Base-by-base conservation (phyloP, 2,888 invertebrate species). In the Megalurothrips usitatus region DNA sequence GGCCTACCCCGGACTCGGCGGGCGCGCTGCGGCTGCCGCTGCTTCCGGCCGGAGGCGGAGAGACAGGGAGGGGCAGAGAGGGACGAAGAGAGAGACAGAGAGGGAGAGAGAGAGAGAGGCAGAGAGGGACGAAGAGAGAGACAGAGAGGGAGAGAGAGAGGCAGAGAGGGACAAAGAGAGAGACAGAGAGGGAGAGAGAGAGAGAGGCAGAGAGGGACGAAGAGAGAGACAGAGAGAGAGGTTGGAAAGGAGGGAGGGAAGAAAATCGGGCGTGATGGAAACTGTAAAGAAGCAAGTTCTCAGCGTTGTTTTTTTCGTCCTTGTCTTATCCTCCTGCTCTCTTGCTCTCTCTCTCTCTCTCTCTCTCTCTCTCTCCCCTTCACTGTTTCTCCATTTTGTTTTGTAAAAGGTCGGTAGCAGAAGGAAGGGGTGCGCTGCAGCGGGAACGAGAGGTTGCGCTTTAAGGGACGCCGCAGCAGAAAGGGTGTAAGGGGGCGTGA, bases 171-270 rank as follows among this genome's bases (percentile, higher is more conserved):
- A n/a, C 0, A 68, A 23, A 68, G 68, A 68, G 68, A 68, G 68
- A n/a, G 68, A 68, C 23, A 1, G 68, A 68, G 68, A 68, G 68
- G 23, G 68, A 68, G 68, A 63, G 63, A 63, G 63, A 63, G 63
- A 63, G 63, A 63, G 63, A 63, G 63, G n/a, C n/a, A 63, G 63
- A 63, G 63, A 63, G 63, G n/a, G 63, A 63, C n/a, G n/a, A n/a
- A 63, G 63, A 63, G 63, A 63, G 63, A 63, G 63, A 63, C n/a
- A n/a, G n/a, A n/a, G n/a, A n/a, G n/a, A n/a, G n/a, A n/a, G n/a
- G n/a, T n/a, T n/a, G n/a, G n/a, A n/a, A 63, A n/a, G n/a, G n/a
- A n/a, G 68, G 9, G 68, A 75, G 68, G 23, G 68, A 75, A 26
- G 23, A 10, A 75, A 26, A 75, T n/a, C 9, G 68, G 12, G 26